Conservation (phyloP, 2,888 invertebrate species). For the Pyrrhia umbra region DNA sequence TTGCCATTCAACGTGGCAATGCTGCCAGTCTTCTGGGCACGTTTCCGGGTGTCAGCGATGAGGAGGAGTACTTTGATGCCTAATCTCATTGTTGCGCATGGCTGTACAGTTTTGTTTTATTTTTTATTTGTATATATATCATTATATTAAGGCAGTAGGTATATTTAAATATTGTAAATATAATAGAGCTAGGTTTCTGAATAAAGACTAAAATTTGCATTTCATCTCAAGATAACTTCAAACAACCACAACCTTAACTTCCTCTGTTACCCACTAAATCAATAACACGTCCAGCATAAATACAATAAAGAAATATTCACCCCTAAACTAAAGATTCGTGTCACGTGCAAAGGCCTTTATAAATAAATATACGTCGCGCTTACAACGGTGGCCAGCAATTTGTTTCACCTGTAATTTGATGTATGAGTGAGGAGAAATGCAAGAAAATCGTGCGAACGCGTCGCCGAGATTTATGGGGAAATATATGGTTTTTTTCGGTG, state of each 20-base stretch:
- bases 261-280: constrained; percentile 34
- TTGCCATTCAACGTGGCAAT: no score
- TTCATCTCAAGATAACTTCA: background rate
- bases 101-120: no score
- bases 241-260: background rate
- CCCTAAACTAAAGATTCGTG: constrained; percentile 62
- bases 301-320: constrained; percentile 48
- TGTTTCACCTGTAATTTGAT: constrained; percentile 76
- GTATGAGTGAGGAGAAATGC: constrained; percentile 70
- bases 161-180: no score
- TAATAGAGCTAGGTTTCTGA: no score
- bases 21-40: no score
- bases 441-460: constrained; percentile 61
- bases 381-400: constrained; percentile 80
- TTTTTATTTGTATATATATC: no score
- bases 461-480: constrained; percentile 55
- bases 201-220: no score
- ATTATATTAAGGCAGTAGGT: no score
- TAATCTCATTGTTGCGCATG: no score
- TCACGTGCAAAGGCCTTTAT: constrained; percentile 75
- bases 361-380: constrained; percentile 81
- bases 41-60: no score
- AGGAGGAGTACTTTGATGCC: no score
- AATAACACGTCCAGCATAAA: constrained; percentile 43
- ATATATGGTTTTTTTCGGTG: constrained; percentile 50